Evolutionary conservation across 2,113 vertebrate genomes (phyloP).

Genomic region (Scolopax mira): DNA sequence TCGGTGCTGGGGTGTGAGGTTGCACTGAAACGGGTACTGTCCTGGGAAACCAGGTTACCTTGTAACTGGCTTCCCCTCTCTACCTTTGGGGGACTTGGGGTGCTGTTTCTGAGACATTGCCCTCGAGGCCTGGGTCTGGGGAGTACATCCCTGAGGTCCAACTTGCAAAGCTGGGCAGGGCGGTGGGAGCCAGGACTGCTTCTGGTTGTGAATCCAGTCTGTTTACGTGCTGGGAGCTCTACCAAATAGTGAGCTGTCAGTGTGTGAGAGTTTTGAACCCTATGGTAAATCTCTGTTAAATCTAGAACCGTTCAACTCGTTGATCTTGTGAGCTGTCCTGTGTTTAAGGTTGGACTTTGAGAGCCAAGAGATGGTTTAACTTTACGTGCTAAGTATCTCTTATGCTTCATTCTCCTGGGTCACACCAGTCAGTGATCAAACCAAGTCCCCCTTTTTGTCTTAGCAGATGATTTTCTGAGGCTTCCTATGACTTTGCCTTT

Average conservation of each 20-base stretch:
- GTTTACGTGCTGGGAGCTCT: not conserved
- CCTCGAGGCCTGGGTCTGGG: not conserved
- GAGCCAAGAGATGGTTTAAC: not conserved
- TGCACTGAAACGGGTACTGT: not conserved
- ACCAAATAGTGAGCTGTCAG: not conserved
- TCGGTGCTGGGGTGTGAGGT: rapidly evolving
- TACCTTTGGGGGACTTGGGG: not conserved
- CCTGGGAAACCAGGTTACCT: not conserved
- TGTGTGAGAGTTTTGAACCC: not conserved
- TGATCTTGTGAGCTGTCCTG: not conserved
- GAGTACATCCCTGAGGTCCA: not conserved
- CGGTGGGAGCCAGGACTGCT: not conserved
- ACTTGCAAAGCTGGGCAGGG: not conserved
- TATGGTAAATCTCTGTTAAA: not conserved
- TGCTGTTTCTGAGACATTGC: not conserved
- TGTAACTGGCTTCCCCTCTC: not conserved
- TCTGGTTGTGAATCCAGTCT: not conserved
- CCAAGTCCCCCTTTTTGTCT: not conserved
- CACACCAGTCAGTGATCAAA: rapidly evolving
- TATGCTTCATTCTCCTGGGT: not conserved
- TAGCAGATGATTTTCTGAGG: not conserved
- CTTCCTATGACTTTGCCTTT: not conserved
- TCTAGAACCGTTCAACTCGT: not conserved
- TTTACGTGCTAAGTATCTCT: not conserved
- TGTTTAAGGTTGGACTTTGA: not conserved